phyloP scores from a whole-genome alignment of 2,888 invertebrate genomes.

The Mythimna vitellina region DNA sequence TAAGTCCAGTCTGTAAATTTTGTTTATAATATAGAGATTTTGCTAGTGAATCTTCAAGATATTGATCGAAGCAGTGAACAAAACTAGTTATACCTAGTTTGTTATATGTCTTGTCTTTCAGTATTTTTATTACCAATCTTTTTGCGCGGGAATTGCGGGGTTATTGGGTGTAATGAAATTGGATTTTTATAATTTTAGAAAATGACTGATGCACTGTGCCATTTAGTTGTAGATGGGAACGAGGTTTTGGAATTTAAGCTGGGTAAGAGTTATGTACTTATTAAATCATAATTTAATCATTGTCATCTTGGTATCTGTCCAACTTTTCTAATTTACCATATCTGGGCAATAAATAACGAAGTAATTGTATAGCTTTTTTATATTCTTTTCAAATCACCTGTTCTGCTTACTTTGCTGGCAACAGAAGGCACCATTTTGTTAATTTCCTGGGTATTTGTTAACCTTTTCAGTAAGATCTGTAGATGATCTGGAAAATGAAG shows the following conservation, averaged over 20 bases:
- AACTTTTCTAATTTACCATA: constrained; percentile 3
- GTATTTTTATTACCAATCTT: constrained; percentile 26
- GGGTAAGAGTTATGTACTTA: constrained; percentile 73
- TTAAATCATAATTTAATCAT: neutral
- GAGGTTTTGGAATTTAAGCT: constrained; percentile 90
- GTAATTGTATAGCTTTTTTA: neutral
- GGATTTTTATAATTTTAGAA: constrained; percentile 56
- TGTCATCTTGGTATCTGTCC: neutral
- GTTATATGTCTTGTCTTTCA: constrained; percentile 12
- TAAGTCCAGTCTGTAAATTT: constrained; percentile 48
- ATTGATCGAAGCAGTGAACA: constrained; percentile 15
- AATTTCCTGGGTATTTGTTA: neutral
- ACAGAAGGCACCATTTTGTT: neutral
- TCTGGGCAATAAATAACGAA: neutral
- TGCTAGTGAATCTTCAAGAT: constrained; percentile 2
- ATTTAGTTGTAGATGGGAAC: constrained; percentile 90
- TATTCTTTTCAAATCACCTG: neutral
- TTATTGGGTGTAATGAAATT: constrained; percentile 51
- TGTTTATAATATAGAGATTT: constrained; percentile 34
- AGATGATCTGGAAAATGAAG: constrained; percentile 92
- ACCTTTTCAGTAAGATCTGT: constrained; percentile 89
- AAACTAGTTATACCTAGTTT: neutral
- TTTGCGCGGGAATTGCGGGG: constrained; percentile 71
- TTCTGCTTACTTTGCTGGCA: neutral
- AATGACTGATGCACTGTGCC: constrained; percentile 88